Evolutionary conservation across 1,140 invertebrate species (phyloP), one percentile per base, ranked within the genome.

Genomic region (Meteorus sp.): DNA sequence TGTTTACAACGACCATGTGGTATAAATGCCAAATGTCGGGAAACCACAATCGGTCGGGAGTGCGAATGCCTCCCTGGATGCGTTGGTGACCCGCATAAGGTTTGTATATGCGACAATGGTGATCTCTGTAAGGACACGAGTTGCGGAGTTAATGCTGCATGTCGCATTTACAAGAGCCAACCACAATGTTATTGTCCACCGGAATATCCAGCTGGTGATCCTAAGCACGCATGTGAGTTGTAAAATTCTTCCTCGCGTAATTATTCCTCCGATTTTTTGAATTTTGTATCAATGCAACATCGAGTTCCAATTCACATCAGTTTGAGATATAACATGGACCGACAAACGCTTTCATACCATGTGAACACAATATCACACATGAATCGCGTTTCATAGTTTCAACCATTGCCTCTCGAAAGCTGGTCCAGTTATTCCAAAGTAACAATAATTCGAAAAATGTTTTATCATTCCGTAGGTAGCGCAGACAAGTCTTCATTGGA

Each of bases 161-260:
- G 94, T 72, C 84, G 85, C 58, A 84, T 91, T 23, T 77, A 85
- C 22, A 79, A 84, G 39, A 82, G 84, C 55, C 81, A 86, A 61
- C 84, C 90, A 0, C 85, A 91, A 68, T 96, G 94, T 69, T 91
- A 88, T 71, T 96, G 93, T 72, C 92, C 92, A 39, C 75, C 85
- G 11, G 86, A 88, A 66, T 90, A 85, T 76, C 91, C 92, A 23
- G 82, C 86, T 47, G 93, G 93, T 37, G 90, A 96, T 84, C 90
- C 93, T 8, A 86, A 88, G 64, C 85, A 88, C 63, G 85, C 90
- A 85, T 95, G 93, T 93, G 84, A 86, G 73, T 73, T 55, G 56
- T n/a, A 22, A 37, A 31, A 51, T 33, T 22, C 22, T 44, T 33
- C 19, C 23, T 54, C 51, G 35, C 2, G 5, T 27, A 31, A 54